Evolutionary conservation across 2,797 vertebrate genomes (phyloP).

Genomic region (Otus scops): DNA sequence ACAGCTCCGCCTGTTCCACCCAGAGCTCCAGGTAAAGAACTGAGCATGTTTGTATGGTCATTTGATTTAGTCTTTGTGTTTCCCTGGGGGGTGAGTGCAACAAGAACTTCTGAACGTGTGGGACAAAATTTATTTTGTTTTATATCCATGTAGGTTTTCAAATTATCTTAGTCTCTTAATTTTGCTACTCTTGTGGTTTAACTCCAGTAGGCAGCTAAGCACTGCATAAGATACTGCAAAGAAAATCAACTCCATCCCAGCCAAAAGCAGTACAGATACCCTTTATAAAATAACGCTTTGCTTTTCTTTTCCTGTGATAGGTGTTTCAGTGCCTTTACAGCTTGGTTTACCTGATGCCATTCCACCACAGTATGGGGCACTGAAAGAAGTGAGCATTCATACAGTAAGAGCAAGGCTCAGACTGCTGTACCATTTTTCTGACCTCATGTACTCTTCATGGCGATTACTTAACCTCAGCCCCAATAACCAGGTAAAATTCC

Average conservation of each 20-base stretch:
- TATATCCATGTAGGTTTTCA: not conserved
- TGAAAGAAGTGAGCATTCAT: constrained; percentile 83
- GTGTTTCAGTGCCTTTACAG: constrained; percentile 83
- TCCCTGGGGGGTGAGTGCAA: not conserved
- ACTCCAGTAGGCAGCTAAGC: not conserved
- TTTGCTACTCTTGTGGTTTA: not conserved
- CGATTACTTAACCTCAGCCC: constrained; percentile 84
- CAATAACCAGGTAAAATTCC: constrained; percentile 81
- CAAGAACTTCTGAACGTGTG: not conserved
- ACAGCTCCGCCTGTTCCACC: constrained; percentile 80
- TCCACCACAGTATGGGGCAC: constrained; percentile 80
- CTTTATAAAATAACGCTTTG: not conserved
- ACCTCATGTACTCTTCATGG: constrained; percentile 87
- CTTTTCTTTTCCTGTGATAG: constrained; percentile 44
- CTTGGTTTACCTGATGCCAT: constrained; percentile 82
- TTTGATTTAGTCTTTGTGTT: not conserved
- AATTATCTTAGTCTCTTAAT: not conserved
- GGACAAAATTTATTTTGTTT: not conserved
- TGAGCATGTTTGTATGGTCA: rapidly evolving
- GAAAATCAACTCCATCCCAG: not conserved
- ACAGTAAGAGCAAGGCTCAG: constrained; percentile 80
- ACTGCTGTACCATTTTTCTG: constrained; percentile 85
- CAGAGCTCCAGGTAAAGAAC: constrained; percentile 77
- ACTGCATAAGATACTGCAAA: rapidly evolving
- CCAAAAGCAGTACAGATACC: not conserved